These are phyloP conservation scores for Orgyia antiqua DNA, from an alignment of 2,888 invertebrate genomes.

Conservation along the genomic window DNA sequence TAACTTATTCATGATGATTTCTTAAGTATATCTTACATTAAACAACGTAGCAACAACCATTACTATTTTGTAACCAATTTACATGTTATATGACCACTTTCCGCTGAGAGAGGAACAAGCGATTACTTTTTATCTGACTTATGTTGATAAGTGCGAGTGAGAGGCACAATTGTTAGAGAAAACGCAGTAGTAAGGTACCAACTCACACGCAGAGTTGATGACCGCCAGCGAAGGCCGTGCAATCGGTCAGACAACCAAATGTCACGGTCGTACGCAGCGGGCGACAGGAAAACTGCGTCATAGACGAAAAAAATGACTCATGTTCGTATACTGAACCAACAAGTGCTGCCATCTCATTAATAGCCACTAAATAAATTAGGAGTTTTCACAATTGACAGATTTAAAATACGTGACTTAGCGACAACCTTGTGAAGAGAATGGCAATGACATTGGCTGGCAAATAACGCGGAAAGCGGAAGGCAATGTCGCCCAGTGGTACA, in stretches of 20 bases:
- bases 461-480: slow-evolving; percentile 59
- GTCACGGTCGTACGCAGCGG: slow-evolving; percentile 64
- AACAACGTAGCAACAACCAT: slow-evolving; percentile 32
- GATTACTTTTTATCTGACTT: slow-evolving; percentile 30
- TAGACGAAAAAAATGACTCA: slow-evolving; percentile 67
- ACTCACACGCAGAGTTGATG: slow-evolving; percentile 66
- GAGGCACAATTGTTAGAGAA: slow-evolving; percentile 39
- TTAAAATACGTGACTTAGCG: slow-evolving; percentile 31
- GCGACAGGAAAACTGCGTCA: slow-evolving; percentile 67
- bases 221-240: slow-evolving; percentile 73
- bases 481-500: slow-evolving; percentile 31
- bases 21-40: slow-evolving; percentile 29
- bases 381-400: slow-evolving; percentile 34
- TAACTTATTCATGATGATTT: slow-evolving; percentile 29
- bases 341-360: slow-evolving; percentile 34
- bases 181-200: slow-evolving; percentile 49
- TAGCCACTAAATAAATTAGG: slow-evolving; percentile 20
- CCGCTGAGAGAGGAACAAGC: slow-evolving; percentile 29
- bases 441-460: slow-evolving; percentile 65
- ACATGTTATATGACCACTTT: slow-evolving; percentile 27
- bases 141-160: slow-evolving; percentile 36
- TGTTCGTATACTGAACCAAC: slow-evolving; percentile 23
- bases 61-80: slow-evolving; percentile 29
- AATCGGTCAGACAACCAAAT: slow-evolving; percentile 76
- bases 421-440: slow-evolving; percentile 58